Evolutionary conservation across 1,140 invertebrate genomes (phyloP), one percentile per base, ranked within the genome.

Genomic region (Nymphalis io): DNA sequence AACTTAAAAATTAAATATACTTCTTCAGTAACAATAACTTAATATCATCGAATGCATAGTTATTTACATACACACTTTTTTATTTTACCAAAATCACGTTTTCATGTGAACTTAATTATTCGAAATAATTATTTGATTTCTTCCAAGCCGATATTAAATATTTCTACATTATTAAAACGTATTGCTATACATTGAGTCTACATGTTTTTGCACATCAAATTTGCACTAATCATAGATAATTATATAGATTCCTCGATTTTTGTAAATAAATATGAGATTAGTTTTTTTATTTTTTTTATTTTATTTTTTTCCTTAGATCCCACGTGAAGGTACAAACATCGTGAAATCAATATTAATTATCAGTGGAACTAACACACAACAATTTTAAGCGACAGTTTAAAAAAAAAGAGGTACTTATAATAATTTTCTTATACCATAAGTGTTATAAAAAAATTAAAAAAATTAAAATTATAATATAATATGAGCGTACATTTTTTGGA

Each of bases 131-230:
- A 12, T 40, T 8, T 1, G 11, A n/a, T 16, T 53, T 3, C 78
- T 83, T 76, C 81, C 80, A 84, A 85, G 83, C 81, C 85, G 85
- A 87, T 84, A 89, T 89, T 82, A 87, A 84, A 79, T 78, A 60
- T 66, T 51, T 67, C 82, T 86, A 88, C 80, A 70, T 73, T 33
- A 2, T 51, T 79, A 73, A 73, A 70, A 75, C 67, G 78, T 89
- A 85, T 80, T 81, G 78, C 84, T 85, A 85, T 86, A 87, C 77
- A 84, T 81, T 81, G 77, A 88, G 72, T 72, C 83, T 84, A 87
- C 76, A 58, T 57, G 58, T 68, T 55, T 55, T 60, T 63, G 59
- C 66, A 74, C 63, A 66, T 72, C 58, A 38, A 33, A 61, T 58
- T 12, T 69, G 53, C 23, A 62, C 67, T 69, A 62, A 68, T n/a